phyloP scores from a whole-genome alignment of 1,140 invertebrate genomes.

The Nephotettix cincticeps region DNA sequence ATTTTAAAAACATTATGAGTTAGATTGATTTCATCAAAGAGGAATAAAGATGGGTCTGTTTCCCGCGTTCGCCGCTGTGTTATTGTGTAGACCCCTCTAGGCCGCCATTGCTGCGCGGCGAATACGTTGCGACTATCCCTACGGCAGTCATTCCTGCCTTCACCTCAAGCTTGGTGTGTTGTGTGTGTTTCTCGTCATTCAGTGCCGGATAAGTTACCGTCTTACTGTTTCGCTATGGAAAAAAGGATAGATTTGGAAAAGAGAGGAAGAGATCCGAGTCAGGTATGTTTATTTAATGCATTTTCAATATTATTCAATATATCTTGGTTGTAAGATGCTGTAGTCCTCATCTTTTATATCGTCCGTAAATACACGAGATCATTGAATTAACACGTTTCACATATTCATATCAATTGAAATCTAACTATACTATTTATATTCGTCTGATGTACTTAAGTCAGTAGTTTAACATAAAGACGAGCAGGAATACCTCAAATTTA shows the following conservation, averaged over 20 bases:
- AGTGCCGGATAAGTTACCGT: too few relatives aligned
- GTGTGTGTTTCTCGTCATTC: too few relatives aligned
- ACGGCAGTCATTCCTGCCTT: conserved; percentile 6
- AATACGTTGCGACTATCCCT: background rate
- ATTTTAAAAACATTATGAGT: too few relatives aligned
- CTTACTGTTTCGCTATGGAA: conserved; percentile 64
- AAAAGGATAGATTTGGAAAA: conserved; percentile 89
- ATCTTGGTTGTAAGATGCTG: background rate
- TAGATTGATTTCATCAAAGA: too few relatives aligned
- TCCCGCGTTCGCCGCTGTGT: conserved; percentile 11
- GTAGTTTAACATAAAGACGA: too few relatives aligned
- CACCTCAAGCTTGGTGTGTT: conserved; percentile 9
- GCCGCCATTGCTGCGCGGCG: conserved; percentile 11
- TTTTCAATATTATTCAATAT: background rate
- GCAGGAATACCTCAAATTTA: too few relatives aligned
- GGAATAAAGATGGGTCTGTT: background rate
- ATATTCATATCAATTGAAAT: conserved; percentile 1
- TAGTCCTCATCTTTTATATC: background rate
- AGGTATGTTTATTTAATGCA: too few relatives aligned
- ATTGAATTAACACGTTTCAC: background rate
- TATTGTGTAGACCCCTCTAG: conserved; percentile 23
- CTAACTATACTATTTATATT: conserved; percentile 9
- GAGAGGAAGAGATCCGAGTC: conserved; percentile 74
- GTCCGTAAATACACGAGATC: background rate
- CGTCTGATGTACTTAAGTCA: too few relatives aligned